These are phyloP conservation scores for Arenicola marina DNA, from an alignment of 2,888 invertebrate species.

Conservation along the genomic window DNA sequence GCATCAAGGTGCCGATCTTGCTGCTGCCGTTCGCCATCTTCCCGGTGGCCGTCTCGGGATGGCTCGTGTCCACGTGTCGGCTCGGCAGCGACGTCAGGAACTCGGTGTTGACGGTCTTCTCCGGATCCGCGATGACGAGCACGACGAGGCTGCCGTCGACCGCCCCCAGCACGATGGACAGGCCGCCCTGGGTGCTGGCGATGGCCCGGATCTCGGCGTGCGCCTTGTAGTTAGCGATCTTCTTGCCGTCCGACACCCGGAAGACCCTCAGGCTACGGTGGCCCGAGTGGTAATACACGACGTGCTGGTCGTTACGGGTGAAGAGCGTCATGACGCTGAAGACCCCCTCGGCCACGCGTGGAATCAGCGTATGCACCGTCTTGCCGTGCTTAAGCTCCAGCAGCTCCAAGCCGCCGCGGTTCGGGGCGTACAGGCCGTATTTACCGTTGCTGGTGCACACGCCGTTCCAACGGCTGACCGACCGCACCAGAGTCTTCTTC, in stretches of 20 bases:
- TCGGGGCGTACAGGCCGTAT: slow-evolving; percentile 88
- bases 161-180: slow-evolving; percentile 75
- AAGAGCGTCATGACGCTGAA: slow-evolving; percentile 85
- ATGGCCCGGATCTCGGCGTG: slow-evolving; percentile 55
- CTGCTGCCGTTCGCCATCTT: slow-evolving; percentile 39
- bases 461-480: slow-evolving; percentile 88
- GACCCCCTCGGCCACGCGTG: slow-evolving; percentile 88
- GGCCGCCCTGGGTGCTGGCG: slow-evolving; percentile 46
- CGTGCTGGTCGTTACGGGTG: slow-evolving; percentile 91
- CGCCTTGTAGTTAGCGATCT: slow-evolving; percentile 80
- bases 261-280: slow-evolving; percentile 92
- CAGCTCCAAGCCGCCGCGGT: slow-evolving; percentile 88
- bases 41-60: neutral
- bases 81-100: slow-evolving; percentile 47
- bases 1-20: slow-evolving; percentile 49
- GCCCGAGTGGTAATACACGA: slow-evolving; percentile 95
- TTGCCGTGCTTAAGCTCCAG: slow-evolving; percentile 81
- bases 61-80: slow-evolving; percentile 29
- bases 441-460: slow-evolving; percentile 67
- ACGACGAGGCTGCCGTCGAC: slow-evolving; percentile 93
- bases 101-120: slow-evolving; percentile 44
- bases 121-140: slow-evolving; percentile 75
- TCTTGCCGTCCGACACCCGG: slow-evolving; percentile 83
- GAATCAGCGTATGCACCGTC: slow-evolving; percentile 86
- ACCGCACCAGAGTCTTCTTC: slow-evolving; percentile 76